phyloP scores from a whole-genome alignment of 2,888 invertebrate genomes.

The Euzophera pinguis region DNA sequence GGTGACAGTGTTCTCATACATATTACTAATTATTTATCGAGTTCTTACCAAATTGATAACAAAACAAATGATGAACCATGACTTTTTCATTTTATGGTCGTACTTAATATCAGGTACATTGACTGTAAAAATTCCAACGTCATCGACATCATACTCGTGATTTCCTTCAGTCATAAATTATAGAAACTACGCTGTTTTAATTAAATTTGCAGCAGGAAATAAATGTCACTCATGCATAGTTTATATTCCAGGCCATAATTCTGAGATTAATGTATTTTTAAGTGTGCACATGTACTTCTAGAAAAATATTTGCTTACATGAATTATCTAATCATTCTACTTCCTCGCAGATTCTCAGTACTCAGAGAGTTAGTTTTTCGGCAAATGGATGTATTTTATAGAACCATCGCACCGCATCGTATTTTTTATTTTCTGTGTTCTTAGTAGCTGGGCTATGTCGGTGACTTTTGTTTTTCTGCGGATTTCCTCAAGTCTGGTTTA shows the following conservation, averaged over 20 bases:
- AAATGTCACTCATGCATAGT: slow-evolving; percentile 36
- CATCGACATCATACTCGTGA: slow-evolving; percentile 34
- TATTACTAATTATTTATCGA: not conserved
- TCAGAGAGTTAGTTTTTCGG: too few species aligned
- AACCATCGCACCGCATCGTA: too few species aligned
- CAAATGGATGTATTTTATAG: too few species aligned
- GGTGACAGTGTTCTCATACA: too few species aligned
- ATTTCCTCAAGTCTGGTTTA: too few species aligned
- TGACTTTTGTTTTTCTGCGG: too few species aligned
- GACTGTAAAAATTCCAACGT: slow-evolving; percentile 37
- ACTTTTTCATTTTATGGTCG: slow-evolving; percentile 56
- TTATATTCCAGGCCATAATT: slow-evolving; percentile 16
- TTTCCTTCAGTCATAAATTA: slow-evolving; percentile 45
- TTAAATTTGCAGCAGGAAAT: slow-evolving; percentile 40
- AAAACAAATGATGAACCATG: slow-evolving; percentile 40
- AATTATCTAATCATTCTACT: too few species aligned
- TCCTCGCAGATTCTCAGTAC: too few species aligned
- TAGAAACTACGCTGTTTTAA: slow-evolving; percentile 35
- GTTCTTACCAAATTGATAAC: slow-evolving; percentile 45
- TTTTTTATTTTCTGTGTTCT: too few species aligned
- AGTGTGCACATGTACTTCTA: not conserved
- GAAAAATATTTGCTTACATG: too few species aligned
- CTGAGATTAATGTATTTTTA: not conserved
- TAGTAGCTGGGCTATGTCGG: too few species aligned
- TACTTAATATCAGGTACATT: slow-evolving; percentile 35